Percentiles rank a stretch among this genome's conserved stretches.
These are phyloP conservation scores for Oceanites oceanicus DNA, from an alignment of 2,113 vertebrate genomes.

Conservation along the genomic window DNA sequence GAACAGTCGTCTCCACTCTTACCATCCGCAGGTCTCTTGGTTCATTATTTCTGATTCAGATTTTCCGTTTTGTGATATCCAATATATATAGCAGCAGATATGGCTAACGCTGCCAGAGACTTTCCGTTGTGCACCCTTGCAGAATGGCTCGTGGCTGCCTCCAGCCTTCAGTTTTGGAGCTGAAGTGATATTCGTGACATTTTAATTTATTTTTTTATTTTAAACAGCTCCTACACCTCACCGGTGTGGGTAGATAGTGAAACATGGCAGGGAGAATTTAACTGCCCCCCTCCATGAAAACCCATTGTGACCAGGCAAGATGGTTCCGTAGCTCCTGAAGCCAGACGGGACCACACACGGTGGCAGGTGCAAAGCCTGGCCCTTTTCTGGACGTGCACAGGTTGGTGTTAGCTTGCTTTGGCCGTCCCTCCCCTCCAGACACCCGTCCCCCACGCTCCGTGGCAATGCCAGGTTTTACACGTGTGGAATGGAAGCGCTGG, in stretches of 20 bases:
- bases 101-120: fast-evolving
- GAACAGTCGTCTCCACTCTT: not conserved
- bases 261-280: not conserved
- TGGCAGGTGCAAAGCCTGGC: not conserved
- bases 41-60: not conserved
- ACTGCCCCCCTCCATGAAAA: fast-evolving
- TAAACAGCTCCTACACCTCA: not conserved
- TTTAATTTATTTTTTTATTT: not conserved
- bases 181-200: not conserved
- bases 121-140: not conserved
- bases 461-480: not conserved
- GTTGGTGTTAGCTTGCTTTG: not conserved
- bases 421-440: no score
- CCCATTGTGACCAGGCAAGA: fast-evolving
- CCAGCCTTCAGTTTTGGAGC: not conserved
- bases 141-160: not conserved
- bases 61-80: not conserved
- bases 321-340: not conserved
- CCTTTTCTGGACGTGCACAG: not conserved
- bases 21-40: not conserved
- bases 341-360: not conserved
- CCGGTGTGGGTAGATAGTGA: not conserved
- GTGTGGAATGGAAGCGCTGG: not conserved
- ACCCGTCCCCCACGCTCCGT: fast-evolving
- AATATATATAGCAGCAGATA: not conserved